Base-by-base conservation (phyloP, 2,888 invertebrate species). In the Mimas tiliae region DNA sequence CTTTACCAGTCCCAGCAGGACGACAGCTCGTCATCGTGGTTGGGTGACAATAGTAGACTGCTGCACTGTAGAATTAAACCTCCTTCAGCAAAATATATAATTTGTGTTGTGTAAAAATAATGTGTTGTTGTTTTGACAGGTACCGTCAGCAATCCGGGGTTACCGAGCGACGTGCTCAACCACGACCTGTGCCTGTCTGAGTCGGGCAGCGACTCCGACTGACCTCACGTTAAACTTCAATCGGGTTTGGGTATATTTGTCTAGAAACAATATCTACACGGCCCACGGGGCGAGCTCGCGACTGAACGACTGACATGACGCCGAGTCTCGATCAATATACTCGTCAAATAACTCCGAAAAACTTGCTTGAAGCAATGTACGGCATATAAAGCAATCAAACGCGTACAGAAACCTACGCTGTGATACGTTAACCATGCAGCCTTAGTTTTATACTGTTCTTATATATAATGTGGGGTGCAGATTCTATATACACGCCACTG, bases 141-240 rank as follows among this genome's bases (percentile, higher is more conserved):
- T 69, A 78, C 69, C n/a, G 73, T 78, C 0, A 73, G 75, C 63
- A 84, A 83, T 72, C 82, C 89, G 1, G 82, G 94, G 47, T 88
- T 95, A 83, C 95, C 95, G 16, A 94, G 95, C 78, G 95, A 96
- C 89, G 93, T 96, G 69, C 94, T 98, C 77, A 96, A 96, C 82
- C 97, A 97, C 83, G 98, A 98, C 90, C 95, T 98, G 80, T 96
- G 97, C 93, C 94, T 98, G 80, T 98, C 97, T 64, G 97, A 97
- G 93, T 96, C 97, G 50, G 97, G 97, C 82, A 97, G 97, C 79
- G 97, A 97, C 87, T 95, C 95, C 68, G 95, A 96, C 93, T 95
- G 94, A 95, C 90, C 86, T 79, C 76, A 77, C 78, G 78, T 72
- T 66, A 71, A 73, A 68, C 67, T 72, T 73, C 76, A 71, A 68